Evolutionary conservation across 2,113 vertebrate species (phyloP), one percentile per base, ranked within the genome.

Genomic region (Aldabrachelys gigantea): DNA sequence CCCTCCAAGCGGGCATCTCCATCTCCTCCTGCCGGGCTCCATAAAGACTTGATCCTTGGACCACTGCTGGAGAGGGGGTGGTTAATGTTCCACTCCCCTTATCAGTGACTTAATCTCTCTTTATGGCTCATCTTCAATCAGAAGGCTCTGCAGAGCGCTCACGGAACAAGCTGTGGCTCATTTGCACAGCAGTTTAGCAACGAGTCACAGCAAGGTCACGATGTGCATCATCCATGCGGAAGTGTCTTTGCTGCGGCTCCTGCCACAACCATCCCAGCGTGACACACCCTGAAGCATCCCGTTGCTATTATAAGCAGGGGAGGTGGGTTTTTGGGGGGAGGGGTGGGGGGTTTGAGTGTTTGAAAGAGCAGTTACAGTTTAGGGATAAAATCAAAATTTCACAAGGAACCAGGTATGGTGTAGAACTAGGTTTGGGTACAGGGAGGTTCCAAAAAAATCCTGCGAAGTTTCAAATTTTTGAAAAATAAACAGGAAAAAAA

Each of bases 1-100:
- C 89, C 29, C 41, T 52, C 93, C 94, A 85, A 6, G 85, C 41
- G 62, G 94, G 91, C 91, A 96, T 96, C 44, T 75, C 82, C 80
- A 11, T 38, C 57, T 53, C 53, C 83, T 14, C 62, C 65, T 25
- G 72, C 41, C 25, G 38, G 41, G 22, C 72, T 76, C 72, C 72
- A 76, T 44, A 44, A 44, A 76, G 44, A 24, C 86, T 65, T 84
- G 85, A 84, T 92, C 96, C 95, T 88, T 72, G 92, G 21, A 50
- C 97, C 41, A 41, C 59, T 1, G 79, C 47, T 31, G 24, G 27
- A 29, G 59, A 31, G 17, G 6, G 22, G 50, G 49, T 78, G 65
- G 91, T 95, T 92, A 92, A 92, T 89, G 84, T 92, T 92, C 85
- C 49, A 85, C 89, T 82, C 76, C 44, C 9, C 54, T 72, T 65